Base-by-base conservation (phyloP, 2,113 vertebrate species). In the Todiramphus saurophagus region DNA sequence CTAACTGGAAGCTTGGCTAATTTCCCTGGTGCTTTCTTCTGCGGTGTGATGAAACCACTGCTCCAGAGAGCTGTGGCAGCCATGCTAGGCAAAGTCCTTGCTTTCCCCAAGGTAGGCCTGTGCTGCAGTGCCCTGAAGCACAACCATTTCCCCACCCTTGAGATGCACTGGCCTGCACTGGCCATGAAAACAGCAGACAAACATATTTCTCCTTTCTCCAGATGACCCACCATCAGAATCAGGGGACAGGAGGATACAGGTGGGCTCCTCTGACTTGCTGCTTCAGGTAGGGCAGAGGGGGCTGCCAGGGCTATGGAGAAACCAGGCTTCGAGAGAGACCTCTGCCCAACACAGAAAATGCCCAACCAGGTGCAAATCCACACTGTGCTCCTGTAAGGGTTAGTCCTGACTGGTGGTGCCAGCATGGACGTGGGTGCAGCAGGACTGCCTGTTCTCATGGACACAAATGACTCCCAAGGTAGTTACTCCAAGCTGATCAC, bases 381-480 rank as follows among this genome's bases (percentile, higher is more conserved):
- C 8, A 13, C 17, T 2, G 1, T 16, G 30, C 21, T 41, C 30
- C 63, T 16, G 13, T 11, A 81, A 28, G 53, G 35, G 28, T 72
- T 73, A 0, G 0, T 10, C 58, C 66, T 62, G 86, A 39, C 46
- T 6, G 5, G 21, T 67, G 46, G 16, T 70, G 50, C 51, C 1
- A 2, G 41, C 4, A 1, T 13, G 48, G 64, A 46, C 41, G 6
- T 0, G 0, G 33, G 41, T 15, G 41, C 64, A 48, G 35, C 74
- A 58, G 51, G 9, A 30, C 62, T 31, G 46, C 53, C 41, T 19
- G 28, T 41, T 62, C 35, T 51, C 74, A 37, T 28, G 48, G 51
- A 43, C 1, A 2, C 18, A 33, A 64, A 48, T 0, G 0, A 51
- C 46, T 35, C 24, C 59, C 35, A 15, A 1, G 12, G 13, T 4